phyloP scores from a whole-genome alignment of 2,113 vertebrate genomes.

The Gasterosteus aculeatus region DNA sequence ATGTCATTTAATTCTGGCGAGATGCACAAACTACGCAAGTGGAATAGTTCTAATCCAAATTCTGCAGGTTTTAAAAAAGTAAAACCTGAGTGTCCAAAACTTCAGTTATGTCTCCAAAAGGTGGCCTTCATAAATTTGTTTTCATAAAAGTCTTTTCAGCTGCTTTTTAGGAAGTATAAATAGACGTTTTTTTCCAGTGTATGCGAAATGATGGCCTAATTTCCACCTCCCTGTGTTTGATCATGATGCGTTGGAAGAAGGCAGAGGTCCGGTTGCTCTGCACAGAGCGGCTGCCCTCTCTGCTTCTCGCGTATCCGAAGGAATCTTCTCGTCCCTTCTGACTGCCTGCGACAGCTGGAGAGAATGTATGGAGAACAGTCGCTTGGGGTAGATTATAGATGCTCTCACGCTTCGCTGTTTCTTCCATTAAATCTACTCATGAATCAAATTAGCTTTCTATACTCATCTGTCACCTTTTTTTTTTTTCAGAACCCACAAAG shows the following conservation, averaged over 20 bases:
- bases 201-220: slow-evolving; percentile 43
- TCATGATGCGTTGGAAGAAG: slow-evolving; percentile 17
- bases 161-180: slow-evolving; percentile 46
- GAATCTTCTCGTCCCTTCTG: slow-evolving; percentile 19
- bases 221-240: slow-evolving; percentile 39
- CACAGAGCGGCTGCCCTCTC: not conserved
- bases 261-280: slow-evolving; percentile 20
- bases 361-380: slow-evolving; percentile 61
- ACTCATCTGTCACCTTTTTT: slow-evolving; percentile 44
- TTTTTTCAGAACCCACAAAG: slow-evolving; percentile 36
- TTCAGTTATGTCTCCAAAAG: slow-evolving; percentile 33
- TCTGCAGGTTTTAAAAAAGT: slow-evolving; percentile 21
- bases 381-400: slow-evolving; percentile 66
- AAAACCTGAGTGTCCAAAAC: slow-evolving; percentile 24
- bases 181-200: slow-evolving; percentile 42
- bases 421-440: slow-evolving; percentile 80
- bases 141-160: slow-evolving; percentile 23
- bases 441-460: slow-evolving; percentile 80
- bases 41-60: slow-evolving; percentile 31
- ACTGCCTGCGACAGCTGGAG: slow-evolving; percentile 65
- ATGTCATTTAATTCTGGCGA: slow-evolving; percentile 62
- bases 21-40: slow-evolving; percentile 39
- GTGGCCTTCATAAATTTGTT: slow-evolving; percentile 30
- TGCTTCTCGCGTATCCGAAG: slow-evolving; percentile 24
- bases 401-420: slow-evolving; percentile 73